Base-by-base conservation (phyloP, 2,888 invertebrate genomes). In the Proisotoma minuta region DNA sequence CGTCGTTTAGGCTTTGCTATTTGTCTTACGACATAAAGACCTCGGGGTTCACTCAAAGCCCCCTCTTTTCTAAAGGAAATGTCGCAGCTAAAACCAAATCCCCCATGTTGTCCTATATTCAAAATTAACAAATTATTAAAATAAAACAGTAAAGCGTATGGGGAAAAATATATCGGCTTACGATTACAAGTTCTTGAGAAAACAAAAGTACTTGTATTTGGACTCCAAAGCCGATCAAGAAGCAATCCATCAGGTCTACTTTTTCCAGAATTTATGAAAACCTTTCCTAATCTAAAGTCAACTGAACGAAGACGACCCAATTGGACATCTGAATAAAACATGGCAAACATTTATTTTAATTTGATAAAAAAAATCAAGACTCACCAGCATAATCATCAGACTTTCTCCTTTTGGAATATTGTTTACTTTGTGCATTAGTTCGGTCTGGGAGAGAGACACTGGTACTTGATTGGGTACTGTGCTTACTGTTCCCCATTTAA, bases 221-320 rank as follows among this genome's bases (percentile, higher is more conserved):
- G 62, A 50, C 60, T 52, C 28, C 56, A 57, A 5, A 68, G 51
- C 43, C 47, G 60, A 26, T 63, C 59, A 5, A 68, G 43, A 51
- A 39, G 53, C 3, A 65, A 50, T 12, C 68, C 59, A 4, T 59
- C 63, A 8, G 34, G 8, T 34, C 34, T 34, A n/a, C 43, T 28
- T 22, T 24, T 50, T 5, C 50, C 50, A 29, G 65, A 61, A 26
- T 62, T 53, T 0, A 63, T 23, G 3, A 68, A 24, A 5, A 62
- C 63, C 50, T 63, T 65, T 3, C 65, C 68, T 8, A 65, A 59
- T 58, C 63, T 50, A 48, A 59, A 59, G 57, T 68, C 65, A 10
- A 65, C 62, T 1, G 65, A 63, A 24, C 65, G 63, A 54, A 68
- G 65, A 57, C 65, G 63, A 52, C 68, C 68, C 24, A 68, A 60